Evolutionary conservation across 2,797 vertebrate genomes (phyloP), one percentile per base, ranked within the genome.

Genomic region (Buphagus erythrorhynchus): DNA sequence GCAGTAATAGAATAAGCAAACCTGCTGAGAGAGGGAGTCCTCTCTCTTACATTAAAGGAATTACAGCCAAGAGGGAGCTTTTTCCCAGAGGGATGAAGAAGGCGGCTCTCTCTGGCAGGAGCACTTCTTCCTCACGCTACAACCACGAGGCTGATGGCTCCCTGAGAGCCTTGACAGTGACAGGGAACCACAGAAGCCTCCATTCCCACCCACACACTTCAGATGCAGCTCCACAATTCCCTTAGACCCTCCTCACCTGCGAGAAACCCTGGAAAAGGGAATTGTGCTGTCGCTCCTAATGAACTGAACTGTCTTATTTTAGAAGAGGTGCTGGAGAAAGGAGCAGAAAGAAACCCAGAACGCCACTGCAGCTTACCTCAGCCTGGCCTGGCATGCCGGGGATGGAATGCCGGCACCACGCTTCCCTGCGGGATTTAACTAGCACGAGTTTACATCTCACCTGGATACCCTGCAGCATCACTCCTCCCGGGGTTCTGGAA

Each of bases 171-270:
- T 6, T 10, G n/a, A 16, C 11, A 46, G 16, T 2, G 2, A 16
- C 16, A 61, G 3, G 10, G 36, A 61, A 40, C 10, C 2, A 3
- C 43, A 52, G 49, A 33, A 55, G 9, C 6, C n/a, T n/a, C 38
- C 22, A 2, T 4, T 33, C 9, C 28, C 31, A 63, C 18, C 26
- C 36, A 29, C 1, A 1, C 16, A 4, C 29, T 57, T 36, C 4
- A 26, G n/a, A 25, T 18, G 8, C 1, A 7, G 42, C 38, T 43
- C 13, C 3, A 5, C 24, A 72, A 13, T 21, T 59, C 31, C 35
- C 25, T 21, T n/a, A 86, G 16, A n/a, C 9, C 20, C 26, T 36
- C 16, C n/a, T 33, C 49, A 33, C 9, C 26, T 0, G 1, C 1
- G 1, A 55, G 38, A 73, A 73, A 42, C 11, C 40, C 28, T 11